Evolutionary conservation across 1,140 invertebrate species (phyloP).

Genomic region (Heliothis subflexa): DNA sequence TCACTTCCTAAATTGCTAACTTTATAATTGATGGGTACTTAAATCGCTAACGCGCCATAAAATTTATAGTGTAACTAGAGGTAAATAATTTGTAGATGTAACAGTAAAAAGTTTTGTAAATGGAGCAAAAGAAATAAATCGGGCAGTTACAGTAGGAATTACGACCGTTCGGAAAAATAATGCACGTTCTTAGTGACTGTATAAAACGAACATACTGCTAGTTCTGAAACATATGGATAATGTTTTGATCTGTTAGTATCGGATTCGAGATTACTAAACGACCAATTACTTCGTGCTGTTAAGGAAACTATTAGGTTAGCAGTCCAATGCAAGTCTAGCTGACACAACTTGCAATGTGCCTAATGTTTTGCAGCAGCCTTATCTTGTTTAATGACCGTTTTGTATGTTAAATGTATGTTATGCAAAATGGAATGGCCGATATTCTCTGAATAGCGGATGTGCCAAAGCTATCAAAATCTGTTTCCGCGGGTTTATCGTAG

Average conservation of each 20-base stretch:
- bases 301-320: not conserved
- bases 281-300: constrained; percentile 31
- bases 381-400: not conserved
- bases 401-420: not conserved
- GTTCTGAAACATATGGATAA: constrained; percentile 12
- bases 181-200: constrained; percentile 16
- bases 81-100: constrained; percentile 29
- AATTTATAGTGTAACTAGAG: constrained; percentile 26
- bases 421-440: not conserved
- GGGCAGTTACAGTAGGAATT: constrained; percentile 15
- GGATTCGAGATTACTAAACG: constrained; percentile 7
- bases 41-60: constrained; percentile 11
- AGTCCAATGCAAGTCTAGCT: not conserved
- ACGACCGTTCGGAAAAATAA: constrained; percentile 20
- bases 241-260: constrained; percentile 32
- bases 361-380: constrained; percentile 1
- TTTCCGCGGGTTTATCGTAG: not conserved
- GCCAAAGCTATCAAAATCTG: not conserved
- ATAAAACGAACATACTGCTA: constrained; percentile 11
- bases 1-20: constrained; percentile 36
- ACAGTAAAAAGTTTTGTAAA: constrained; percentile 28
- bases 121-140: constrained; percentile 18
- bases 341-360: not conserved
- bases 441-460: not conserved
- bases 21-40: constrained; percentile 31